Base-by-base conservation (phyloP, 1,140 invertebrate genomes). In the Halictus rubicundus region DNA sequence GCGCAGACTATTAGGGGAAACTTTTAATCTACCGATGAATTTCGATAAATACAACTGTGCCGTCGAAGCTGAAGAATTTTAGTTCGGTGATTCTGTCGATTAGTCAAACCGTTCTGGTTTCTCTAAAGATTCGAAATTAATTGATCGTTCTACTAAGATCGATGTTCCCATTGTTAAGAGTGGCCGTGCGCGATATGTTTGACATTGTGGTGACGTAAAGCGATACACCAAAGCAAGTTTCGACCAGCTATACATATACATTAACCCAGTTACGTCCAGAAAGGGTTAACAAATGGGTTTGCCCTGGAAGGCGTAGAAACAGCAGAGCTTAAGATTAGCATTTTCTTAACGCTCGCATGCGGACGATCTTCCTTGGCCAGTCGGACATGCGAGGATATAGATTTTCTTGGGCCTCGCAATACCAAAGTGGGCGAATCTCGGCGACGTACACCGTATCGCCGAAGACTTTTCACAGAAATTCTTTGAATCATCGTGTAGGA, bases 261-360 rank as follows among this genome's bases (percentile, higher is more conserved):
- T 68, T 68, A 59, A 68, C 73, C 64, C 64, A 68, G 52, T 76
- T 76, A 60, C 21, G 59, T 42, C 52, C 39, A 6, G 23, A 14
- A 21, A 12, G 61, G 19, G 4, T 63, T 52, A 61, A 69, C 54
- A 27, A 64, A 72, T 64, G n/a, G 54, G 27, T 52, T 52, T 71
- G 23, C 21, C 14, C 21, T n/a, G n/a, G 1, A 21, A 60, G 19
- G 23, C 37, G n/a, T 21, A 42, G 60, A 21, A 46, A 32, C 32
- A 32, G 63, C 49, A 16, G 8, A 66, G 37, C 16, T 42, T 25
- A 37, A 78, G 82, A 91, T 91, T 91, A 88, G 86, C 87, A 91
- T 90, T 88, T 88, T 89, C 90, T 91, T 89, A 63, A 85, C 63
- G 73, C 68, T 89, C 83, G 87, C 89, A 85, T 85, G 89, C 74